These are phyloP conservation scores for Corvus cornix DNA, from an alignment of 2,113 vertebrate species.

Conservation along the genomic window DNA sequence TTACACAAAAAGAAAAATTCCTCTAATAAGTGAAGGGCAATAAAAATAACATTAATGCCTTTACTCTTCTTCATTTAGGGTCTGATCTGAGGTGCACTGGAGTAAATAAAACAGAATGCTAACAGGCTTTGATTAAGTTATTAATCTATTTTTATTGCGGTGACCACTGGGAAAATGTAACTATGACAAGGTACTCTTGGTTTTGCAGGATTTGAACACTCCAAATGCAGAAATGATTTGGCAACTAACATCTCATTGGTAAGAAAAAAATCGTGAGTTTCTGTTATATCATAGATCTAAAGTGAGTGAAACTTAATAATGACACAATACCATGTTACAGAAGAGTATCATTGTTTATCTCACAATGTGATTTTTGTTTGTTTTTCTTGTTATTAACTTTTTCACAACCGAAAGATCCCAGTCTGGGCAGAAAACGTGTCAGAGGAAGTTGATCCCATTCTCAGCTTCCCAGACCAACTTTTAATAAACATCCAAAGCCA, in stretches of 20 bases:
- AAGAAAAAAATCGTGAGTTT: not conserved
- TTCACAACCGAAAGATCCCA: not conserved
- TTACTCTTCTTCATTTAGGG: not conserved
- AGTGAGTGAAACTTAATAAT: not conserved
- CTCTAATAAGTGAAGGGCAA: not conserved
- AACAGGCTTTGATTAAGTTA: not conserved
- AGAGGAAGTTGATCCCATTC: not conserved
- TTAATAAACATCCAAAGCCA: not conserved
- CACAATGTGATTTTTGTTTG: not conserved
- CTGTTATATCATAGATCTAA: not conserved
- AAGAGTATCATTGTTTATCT: not conserved
- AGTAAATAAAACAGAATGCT: not conserved
- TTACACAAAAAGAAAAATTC: not conserved
- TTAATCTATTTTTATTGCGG: not conserved
- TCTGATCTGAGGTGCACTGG: not conserved
- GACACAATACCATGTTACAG: not conserved
- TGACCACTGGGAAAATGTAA: not conserved
- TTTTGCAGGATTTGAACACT: not conserved
- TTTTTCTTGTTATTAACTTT: not conserved
- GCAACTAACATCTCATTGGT: not conserved
- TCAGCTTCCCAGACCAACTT: not conserved
- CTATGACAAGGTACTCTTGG: not conserved
- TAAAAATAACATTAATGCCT: not conserved
- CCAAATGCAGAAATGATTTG: not conserved
- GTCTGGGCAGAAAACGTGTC: accelerated